Evolutionary conservation across 37 sponge, comb jelly and placozoan genomes (phyloP).

Genomic region (Halisarca cf. caerulea): DNA sequence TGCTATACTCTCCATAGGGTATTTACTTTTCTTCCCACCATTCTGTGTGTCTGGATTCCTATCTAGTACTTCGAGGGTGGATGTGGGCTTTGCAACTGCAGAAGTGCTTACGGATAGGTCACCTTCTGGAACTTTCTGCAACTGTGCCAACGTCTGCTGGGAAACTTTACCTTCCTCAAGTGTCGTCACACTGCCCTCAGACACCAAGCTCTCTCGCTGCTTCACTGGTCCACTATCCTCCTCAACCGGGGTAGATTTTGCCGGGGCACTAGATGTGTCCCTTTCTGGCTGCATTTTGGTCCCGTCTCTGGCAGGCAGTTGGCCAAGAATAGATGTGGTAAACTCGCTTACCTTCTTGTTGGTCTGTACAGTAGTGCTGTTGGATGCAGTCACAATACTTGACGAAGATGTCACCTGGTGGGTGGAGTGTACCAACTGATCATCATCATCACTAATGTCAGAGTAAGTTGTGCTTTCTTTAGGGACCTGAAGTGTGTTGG

Average conservation of each 20-base stretch:
- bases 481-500: constrained; percentile 10
- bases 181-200: not conserved
- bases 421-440: not conserved
- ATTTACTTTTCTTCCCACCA: not conserved
- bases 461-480: not conserved
- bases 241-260: not conserved
- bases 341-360: not conserved
- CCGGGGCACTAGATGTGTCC: not conserved
- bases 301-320: not conserved
- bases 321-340: not conserved
- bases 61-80: constrained; percentile 21
- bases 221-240: not conserved
- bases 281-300: not conserved
- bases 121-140: not conserved
- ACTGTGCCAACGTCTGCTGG: too few relatives aligned
- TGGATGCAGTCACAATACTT: not conserved
- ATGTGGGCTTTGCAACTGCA: not conserved
- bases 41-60: constrained; percentile 35
- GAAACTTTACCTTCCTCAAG: not conserved
- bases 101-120: not conserved
- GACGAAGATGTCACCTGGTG: not conserved
- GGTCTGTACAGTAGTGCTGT: not conserved
- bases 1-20: not conserved
- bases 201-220: not conserved
- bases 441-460: constrained; percentile 29